Evolutionary conservation across 2,888 invertebrate species (phyloP).

Genomic region (Polydrusus tereticollis): DNA sequence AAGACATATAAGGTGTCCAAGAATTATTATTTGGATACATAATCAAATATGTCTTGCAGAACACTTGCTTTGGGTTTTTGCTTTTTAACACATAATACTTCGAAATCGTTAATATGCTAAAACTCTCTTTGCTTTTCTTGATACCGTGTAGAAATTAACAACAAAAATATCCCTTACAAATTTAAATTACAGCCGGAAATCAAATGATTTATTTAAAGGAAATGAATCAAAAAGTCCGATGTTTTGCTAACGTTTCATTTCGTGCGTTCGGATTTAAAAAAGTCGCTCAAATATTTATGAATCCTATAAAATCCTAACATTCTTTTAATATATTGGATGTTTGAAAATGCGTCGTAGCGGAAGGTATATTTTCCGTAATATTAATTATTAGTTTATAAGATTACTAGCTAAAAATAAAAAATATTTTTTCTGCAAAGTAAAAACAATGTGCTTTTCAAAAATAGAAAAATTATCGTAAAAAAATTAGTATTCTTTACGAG

Average conservation of each 20-base stretch:
- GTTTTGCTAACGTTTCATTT: background rate
- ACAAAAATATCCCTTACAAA: constrained; percentile 4
- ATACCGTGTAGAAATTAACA: background rate
- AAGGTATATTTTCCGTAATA: too few species aligned
- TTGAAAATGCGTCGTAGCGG: too few species aligned
- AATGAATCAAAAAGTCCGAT: constrained; percentile 8
- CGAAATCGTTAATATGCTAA: background rate
- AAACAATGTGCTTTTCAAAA: too few species aligned
- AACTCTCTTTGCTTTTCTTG: background rate
- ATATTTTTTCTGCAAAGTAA: too few species aligned
- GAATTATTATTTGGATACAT: too few species aligned
- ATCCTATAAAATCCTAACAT: background rate
- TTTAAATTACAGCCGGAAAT: constrained; percentile 8
- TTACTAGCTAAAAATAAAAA: too few species aligned
- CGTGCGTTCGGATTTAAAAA: background rate
- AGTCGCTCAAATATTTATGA: constrained; percentile 1
- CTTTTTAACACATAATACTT: background rate
- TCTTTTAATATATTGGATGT: background rate
- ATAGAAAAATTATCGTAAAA: too few species aligned
- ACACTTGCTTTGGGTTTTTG: background rate
- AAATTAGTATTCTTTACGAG: too few species aligned
- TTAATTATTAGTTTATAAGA: too few species aligned
- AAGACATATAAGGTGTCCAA: too few species aligned
- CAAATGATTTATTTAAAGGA: constrained; percentile 12
- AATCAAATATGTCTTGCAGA: too few species aligned